Conservation (phyloP, 2,113 vertebrate genomes). For the Prionailurus bengalensis region DNA sequence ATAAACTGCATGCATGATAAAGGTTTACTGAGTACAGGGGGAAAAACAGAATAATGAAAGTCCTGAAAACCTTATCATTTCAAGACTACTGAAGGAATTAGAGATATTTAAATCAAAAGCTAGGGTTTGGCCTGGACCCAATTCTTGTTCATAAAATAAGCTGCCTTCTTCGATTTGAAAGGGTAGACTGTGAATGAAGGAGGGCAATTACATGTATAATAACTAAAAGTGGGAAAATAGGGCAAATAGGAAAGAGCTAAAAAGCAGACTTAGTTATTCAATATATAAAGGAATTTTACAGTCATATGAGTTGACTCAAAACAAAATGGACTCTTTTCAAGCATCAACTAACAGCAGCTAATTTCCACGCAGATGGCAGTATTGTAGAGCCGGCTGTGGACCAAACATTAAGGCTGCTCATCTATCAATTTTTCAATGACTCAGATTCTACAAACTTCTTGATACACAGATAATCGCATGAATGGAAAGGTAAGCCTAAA, state of each 20-base stretch:
- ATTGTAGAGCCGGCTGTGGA: not conserved
- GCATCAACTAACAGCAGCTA: not conserved
- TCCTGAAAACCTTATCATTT: not conserved
- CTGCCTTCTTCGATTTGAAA: not conserved
- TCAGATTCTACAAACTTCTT: not conserved
- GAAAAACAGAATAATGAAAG: not conserved
- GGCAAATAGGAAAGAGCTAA: not conserved
- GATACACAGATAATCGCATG: not conserved
- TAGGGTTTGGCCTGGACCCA: not conserved
- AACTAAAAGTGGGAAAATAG: not conserved
- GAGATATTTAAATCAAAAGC: not conserved
- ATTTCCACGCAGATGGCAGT: not conserved
- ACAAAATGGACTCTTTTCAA: not conserved
- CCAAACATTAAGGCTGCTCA: not conserved
- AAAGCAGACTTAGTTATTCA: not conserved
- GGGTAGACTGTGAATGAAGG: not conserved
- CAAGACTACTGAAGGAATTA: not conserved
- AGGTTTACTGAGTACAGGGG: not conserved
- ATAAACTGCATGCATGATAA: not conserved
- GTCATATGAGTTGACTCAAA: not conserved
- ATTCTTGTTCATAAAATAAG: not conserved
- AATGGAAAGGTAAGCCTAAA: not conserved
- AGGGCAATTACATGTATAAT: not conserved
- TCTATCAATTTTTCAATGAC: not conserved
- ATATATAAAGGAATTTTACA: not conserved